phyloP scores from a whole-genome alignment of 2,888 invertebrate species.

The Scaptomyza polygonia region DNA sequence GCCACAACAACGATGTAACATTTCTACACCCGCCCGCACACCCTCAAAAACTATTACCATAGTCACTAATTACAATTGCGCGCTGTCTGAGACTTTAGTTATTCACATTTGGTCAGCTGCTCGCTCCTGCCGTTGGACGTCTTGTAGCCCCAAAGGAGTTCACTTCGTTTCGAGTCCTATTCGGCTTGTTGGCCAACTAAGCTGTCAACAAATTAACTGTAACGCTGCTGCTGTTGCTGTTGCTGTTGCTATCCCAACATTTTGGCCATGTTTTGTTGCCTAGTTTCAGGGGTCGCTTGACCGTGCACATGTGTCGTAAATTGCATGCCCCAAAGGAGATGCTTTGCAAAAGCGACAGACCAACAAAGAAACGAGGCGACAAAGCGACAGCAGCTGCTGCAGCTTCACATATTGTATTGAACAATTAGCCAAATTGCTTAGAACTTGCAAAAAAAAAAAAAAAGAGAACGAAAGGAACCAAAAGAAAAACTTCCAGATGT shows the following conservation, averaged over 20 bases:
- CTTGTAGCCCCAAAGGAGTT: slow-evolving; percentile 68
- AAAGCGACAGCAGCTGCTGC: slow-evolving; percentile 28
- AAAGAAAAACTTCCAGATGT: slow-evolving; percentile 14
- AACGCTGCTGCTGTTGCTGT: too few species aligned
- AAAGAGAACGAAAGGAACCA: background rate
- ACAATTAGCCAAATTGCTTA: slow-evolving; percentile 65
- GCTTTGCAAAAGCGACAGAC: slow-evolving; percentile 39
- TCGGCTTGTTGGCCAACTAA: slow-evolving; percentile 55
- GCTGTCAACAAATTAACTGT: slow-evolving; percentile 79
- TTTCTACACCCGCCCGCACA: background rate
- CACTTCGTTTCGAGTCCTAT: slow-evolving; percentile 13
- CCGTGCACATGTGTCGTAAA: slow-evolving; percentile 68
- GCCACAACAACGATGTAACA: slow-evolving; percentile 32
- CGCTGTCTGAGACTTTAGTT: slow-evolving; percentile 41
- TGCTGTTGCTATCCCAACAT: slow-evolving; percentile 23
- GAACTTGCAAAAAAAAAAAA: slow-evolving; percentile 1
- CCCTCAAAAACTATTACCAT: slow-evolving; percentile 41
- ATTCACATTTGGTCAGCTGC: slow-evolving; percentile 53
- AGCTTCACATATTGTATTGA: slow-evolving; percentile 52
- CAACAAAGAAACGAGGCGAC: slow-evolving; percentile 5
- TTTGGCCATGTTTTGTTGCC: slow-evolving; percentile 55
- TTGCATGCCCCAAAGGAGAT: slow-evolving; percentile 68
- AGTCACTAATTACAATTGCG: slow-evolving; percentile 69
- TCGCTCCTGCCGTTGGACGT: slow-evolving; percentile 38
- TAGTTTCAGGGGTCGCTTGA: slow-evolving; percentile 51